Evolutionary conservation across 2,113 vertebrate genomes (phyloP).

Genomic region (Oncorhynchus keta): DNA sequence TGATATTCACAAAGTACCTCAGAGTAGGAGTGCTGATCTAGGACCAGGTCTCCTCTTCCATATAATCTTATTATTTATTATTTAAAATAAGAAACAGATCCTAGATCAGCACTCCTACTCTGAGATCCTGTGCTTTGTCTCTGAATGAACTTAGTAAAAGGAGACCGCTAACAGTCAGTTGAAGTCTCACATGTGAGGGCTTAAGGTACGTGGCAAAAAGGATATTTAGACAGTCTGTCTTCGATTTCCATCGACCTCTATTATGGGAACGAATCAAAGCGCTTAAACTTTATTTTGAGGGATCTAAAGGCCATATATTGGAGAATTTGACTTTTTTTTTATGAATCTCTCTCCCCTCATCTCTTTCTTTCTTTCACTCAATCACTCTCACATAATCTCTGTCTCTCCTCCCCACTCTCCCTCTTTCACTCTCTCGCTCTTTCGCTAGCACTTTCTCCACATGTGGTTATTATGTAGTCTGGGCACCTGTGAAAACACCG

Average conservation of each 20-base stretch:
- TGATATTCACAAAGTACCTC: no score
- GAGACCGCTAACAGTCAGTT: not conserved
- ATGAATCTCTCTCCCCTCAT: not conserved
- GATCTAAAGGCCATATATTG: not conserved
- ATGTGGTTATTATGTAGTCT: not conserved
- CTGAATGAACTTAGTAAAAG: not conserved
- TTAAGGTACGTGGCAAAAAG: not conserved
- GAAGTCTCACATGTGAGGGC: not conserved
- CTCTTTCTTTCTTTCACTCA: not conserved
- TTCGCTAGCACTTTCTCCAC: not conserved
- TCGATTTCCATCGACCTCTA: conserved; percentile 14
- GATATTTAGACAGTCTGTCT: conserved; percentile 5
- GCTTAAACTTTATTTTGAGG: not conserved
- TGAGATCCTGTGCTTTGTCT: not conserved
- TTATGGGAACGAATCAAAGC: conserved; percentile 8
- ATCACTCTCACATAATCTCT: not conserved
- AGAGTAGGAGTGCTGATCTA: no score
- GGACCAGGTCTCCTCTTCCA: no score
- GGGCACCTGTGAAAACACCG: not conserved
- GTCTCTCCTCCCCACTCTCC: not conserved
- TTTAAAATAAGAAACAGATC: no score
- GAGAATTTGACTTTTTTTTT: not conserved
- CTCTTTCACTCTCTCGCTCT: not conserved
- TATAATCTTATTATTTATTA: no score
- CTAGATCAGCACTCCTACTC: no score